phyloP scores from a whole-genome alignment of 2,797 vertebrate species.

The Microctenopoma stevenorrisi region DNA sequence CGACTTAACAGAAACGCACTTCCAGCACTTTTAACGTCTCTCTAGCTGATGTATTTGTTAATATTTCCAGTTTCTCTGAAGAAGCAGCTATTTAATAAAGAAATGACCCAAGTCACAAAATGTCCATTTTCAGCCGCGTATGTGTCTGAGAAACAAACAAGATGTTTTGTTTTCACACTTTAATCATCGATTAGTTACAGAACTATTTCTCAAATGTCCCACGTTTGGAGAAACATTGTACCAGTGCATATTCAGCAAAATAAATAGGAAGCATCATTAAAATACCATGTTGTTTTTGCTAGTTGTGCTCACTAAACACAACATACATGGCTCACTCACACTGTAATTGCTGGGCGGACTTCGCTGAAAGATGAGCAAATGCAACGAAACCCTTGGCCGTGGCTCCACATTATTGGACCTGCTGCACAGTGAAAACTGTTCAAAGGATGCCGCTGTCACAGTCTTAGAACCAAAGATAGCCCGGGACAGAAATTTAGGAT shows the following conservation, averaged over 20 bases:
- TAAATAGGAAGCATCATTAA: not conserved
- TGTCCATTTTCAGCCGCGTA: not conserved
- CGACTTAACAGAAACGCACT: conserved; percentile 70
- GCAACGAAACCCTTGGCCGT: no score
- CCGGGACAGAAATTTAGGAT: no score
- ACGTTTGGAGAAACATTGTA: not conserved
- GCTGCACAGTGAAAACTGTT: no score
- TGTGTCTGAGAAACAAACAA: not conserved
- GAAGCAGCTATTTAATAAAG: conserved; percentile 30
- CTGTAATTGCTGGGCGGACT: no score
- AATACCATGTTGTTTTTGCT: not conserved
- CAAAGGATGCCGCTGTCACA: no score
- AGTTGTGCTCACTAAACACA: no score
- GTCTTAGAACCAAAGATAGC: no score
- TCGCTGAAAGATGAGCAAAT: no score
- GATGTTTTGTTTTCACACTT: conserved; percentile 8
- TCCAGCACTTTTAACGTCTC: conserved; percentile 47
- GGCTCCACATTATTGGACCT: no score
- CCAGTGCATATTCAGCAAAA: not conserved
- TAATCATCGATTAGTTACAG: not conserved
- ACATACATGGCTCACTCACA: no score
- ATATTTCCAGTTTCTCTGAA: conserved; percentile 31
- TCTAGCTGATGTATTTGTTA: conserved; percentile 53
- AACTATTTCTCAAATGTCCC: not conserved
- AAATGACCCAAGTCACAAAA: conserved; percentile 15